Evolutionary conservation across 2,888 invertebrate genomes (phyloP), one percentile per base, ranked within the genome.

Genomic region (Sepioteuthis lessoniana): DNA sequence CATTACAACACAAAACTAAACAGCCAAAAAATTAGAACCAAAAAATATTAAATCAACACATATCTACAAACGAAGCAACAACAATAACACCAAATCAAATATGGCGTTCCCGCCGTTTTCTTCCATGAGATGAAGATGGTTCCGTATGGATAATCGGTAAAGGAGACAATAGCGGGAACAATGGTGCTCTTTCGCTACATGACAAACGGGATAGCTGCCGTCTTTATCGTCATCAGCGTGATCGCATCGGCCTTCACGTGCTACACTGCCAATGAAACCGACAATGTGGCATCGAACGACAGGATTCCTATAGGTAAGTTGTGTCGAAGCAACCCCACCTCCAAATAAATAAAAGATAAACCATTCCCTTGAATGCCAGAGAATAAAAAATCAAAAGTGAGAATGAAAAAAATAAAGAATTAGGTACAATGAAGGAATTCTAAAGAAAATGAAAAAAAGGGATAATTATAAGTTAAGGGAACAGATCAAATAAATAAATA

Each of bases 131-230:
- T 76, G 35, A 76, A 76, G 76, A 76, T 35, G n/a, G 76, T 76
- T 76, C n/a, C 76, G 16, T 76, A n/a, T 76, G 76, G 76, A 76
- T 76, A n/a, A 76, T 76, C 76, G 76, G 76, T 76, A 35, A 76
- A n/a, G 76, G 76, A 76, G 76, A 76, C 76, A 76, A n/a, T 76
- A 76, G 76, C 92, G 92, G 92, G 47, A 47, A 92, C 92, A 92
- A 92, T 92, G 92, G 92, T 92, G 46, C 42, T 92, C 46, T 92
- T 92, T 92, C 92, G 92, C 92, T 92, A 92, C n/a, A 92, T 92
- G 92, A 92, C 92, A 92, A 92, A 92, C 47, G 92, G 92, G 47
- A 92, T 92, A 47, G 92, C 92, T 35, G 92, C 92, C 47, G 92
- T 92, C 31, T 92, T 92, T 46, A 92, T 92, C 92, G 92, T 92